Evolutionary conservation across 2,888 invertebrate genomes (phyloP), one percentile per base, ranked within the genome.

Genomic region (Lacanobia wlatinum): DNA sequence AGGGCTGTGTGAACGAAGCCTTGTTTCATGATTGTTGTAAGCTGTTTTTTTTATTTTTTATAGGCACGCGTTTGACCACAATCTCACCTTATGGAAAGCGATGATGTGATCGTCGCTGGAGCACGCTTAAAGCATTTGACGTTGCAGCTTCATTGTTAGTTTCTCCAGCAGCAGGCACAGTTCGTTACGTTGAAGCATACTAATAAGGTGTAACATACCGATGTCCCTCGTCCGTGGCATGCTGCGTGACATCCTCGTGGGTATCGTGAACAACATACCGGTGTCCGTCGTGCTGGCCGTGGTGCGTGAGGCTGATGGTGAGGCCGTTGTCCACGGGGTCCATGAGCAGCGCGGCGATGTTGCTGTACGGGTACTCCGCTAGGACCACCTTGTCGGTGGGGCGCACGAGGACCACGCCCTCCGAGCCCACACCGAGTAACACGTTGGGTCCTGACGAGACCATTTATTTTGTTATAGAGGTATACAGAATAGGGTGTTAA

Each of bases 281-380:
- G 76, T 97, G 92, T 93, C 98, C 96, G 43, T 96, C 96, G 61
- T 94, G 95, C 56, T 96, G 96, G 2, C 95, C 96, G 60, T 97
- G 97, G 76, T 98, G 97, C 82, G 98, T 97, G 64, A 99, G 95
- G 72, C 98, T 98, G 84, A 99, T 97, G 0, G 99, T 99, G 58
- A 99, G 97, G 83, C 99, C 98, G 89, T 98, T 98, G 92, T 99
- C 99, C 85, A 98, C 98, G 0, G 99, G 98, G 92, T 99, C 99
- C 85, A 99, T 96, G 92, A 98, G 97, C 74, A 99, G 97, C 16
- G 98, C 98, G 88, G 99, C 99, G 62, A 99, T 98, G 91, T 99
- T 99, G 78, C 96, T 97, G 93, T 99, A 99, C 74, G 98, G 97
- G 91, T 99, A 99, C 89, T 99, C 99, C 69, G 98, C 98, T 34